Base-by-base conservation (phyloP, 2,113 vertebrate genomes). In the Pseudorasbora parva region DNA sequence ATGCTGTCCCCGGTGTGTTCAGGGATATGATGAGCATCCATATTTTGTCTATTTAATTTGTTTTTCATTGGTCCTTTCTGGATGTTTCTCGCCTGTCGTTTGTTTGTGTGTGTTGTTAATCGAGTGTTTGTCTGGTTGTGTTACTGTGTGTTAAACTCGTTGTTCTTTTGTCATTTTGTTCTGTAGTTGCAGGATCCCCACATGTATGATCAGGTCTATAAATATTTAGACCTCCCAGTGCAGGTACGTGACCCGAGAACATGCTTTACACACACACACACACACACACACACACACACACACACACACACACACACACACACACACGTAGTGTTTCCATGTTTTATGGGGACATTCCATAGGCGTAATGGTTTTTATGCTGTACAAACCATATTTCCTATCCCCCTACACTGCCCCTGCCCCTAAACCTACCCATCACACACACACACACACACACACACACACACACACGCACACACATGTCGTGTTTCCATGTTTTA, bases 121-220 rank as follows among this genome's bases (percentile, higher is more conserved):
- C 41, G 25, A 27, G 17, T 74, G 45, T 43, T 79, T 27, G 8
- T 12, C 21, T 77, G 56, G 15, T 88, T 87, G 76, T 81, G 81
- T 72, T 90, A 83, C 88, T 79, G 82, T 47, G 30, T 91, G 89
- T 89, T 90, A 86, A 89, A 85, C 74, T 87, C 88, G 85, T 93
- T 88, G 89, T 91, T 93, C 88, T 94, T 88, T 91, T 92, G 86
- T 92, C 81, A 60, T 91, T 90, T 88, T 91, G 91, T 91, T 89
- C 92, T 93, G 85, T 93, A 94, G 94, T 93, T 94, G 92, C 93
- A 94, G 93, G 94, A 94, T 76, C 91, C 91, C 87, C 93, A 92
- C 91, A 94, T 93, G 92, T 93, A 93, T 91, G 93, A 94, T 90
- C 93, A 94, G 93, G 93, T 94, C 92, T 94, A 94, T 91, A 94